A percentile compares a stretch with the other conserved stretches of the same genome.
Evolutionary conservation across 1,140 invertebrate species (phyloP).

Genomic region (Drosophila mojavensis): DNA sequence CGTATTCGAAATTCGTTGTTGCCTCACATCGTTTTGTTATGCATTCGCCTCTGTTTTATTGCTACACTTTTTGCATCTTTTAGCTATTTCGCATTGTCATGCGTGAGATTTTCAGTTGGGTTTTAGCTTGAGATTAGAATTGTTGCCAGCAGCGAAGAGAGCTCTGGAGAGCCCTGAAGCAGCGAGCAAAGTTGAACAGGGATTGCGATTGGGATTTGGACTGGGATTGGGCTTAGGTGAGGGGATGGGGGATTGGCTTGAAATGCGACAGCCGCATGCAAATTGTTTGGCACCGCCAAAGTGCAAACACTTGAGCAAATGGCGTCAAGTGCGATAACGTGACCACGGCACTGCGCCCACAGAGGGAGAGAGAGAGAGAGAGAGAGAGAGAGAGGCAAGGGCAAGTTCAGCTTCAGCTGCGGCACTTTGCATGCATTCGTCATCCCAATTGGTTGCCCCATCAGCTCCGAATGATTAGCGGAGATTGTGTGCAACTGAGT

Average conservation of each 20-base stretch:
- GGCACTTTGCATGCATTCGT: constrained; percentile 22
- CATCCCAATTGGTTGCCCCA: constrained; percentile 21
- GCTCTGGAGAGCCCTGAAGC: no score
- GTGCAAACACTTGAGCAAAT: constrained; percentile 67
- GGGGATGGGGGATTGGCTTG: constrained; percentile 11
- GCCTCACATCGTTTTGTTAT: background rate
- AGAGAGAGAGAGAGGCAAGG: background rate
- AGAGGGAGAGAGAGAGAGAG: background rate
- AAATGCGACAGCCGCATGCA: constrained; percentile 50
- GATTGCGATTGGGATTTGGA: background rate
- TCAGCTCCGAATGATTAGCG: constrained; percentile 39
- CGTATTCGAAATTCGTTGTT: constrained; percentile 1
- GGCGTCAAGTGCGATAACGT: constrained; percentile 60
- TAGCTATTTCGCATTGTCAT: constrained; percentile 32
- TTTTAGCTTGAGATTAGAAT: constrained; percentile 28
- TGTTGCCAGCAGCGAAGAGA: background rate
- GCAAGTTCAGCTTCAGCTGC: constrained; percentile 9
- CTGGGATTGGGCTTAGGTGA: no score
- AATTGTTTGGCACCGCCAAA: constrained; percentile 56
- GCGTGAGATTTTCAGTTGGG: constrained; percentile 26
- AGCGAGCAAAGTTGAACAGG: background rate
- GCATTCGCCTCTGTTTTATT: constrained; percentile 13
- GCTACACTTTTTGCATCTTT: constrained; percentile 43
- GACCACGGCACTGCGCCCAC: constrained; percentile 27
- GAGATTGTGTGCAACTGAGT: background rate